A percentile compares a stretch with the other conserved stretches of the same genome.
These are phyloP conservation scores for Aricia agestis DNA, from an alignment of 1,140 invertebrate genomes.

Conservation along the genomic window DNA sequence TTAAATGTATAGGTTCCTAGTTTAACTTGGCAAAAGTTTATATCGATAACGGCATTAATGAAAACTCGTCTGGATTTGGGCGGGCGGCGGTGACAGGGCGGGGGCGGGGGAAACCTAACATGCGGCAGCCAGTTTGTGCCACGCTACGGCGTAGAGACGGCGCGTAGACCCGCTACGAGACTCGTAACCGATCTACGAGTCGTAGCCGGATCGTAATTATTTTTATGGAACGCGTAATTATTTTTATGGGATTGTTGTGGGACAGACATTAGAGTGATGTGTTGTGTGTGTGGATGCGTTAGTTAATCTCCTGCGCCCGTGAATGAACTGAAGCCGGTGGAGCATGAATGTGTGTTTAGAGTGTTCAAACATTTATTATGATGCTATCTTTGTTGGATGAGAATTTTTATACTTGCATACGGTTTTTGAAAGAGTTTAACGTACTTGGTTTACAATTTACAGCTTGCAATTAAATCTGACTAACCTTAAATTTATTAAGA, in stretches of 20 bases:
- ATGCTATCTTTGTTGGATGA: background rate
- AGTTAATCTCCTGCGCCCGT: background rate
- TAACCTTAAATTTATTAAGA: too few relatives aligned
- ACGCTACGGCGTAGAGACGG: conserved; percentile 52
- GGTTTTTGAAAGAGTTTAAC: conserved; percentile 17
- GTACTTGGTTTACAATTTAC: background rate
- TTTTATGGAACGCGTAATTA: conserved; percentile 15
- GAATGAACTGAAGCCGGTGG: background rate
- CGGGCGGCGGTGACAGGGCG: conserved; percentile 66
- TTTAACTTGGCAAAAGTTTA: conserved; percentile 66
- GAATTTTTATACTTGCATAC: conserved; percentile 4
- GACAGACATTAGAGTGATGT: background rate
- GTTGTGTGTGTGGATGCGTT: conserved; percentile 9
- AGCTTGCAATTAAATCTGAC: conserved; percentile 4
- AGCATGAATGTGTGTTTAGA: background rate
- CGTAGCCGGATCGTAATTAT: conserved; percentile 4
- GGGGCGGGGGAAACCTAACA: conserved; percentile 45
- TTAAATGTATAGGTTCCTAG: conserved; percentile 64
- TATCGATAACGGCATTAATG: conserved; percentile 73
- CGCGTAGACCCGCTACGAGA: conserved; percentile 32
- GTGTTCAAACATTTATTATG: conserved; percentile 2
- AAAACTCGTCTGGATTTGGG: conserved; percentile 69
- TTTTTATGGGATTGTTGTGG: conserved; percentile 5
- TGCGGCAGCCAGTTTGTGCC: conserved; percentile 52
- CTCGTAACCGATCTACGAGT: conserved; percentile 18